Conservation (phyloP, 2,113 vertebrate genomes). For the Neolamprologus caudopunctatus region DNA sequence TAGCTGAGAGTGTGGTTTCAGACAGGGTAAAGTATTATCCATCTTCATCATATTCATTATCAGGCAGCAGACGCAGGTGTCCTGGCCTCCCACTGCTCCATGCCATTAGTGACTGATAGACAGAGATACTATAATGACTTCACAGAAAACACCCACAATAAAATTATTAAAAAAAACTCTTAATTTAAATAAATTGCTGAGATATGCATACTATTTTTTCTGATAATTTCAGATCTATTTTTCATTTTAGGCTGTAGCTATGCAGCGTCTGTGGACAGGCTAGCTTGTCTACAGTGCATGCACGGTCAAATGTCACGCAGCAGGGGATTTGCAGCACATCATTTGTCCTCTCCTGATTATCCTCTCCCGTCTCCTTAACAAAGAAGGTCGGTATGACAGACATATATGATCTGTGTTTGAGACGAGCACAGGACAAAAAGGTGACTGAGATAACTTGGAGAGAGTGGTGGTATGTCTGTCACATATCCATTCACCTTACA, state of each 20-base stretch:
- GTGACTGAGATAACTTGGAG: conserved; percentile 4
- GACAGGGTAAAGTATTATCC: conserved; percentile 54
- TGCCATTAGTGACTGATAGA: conserved; percentile 58
- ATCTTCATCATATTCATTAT: conserved; percentile 72
- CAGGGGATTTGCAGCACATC: conserved; percentile 23
- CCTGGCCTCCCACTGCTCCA: conserved; percentile 49
- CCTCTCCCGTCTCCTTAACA: conserved; percentile 53
- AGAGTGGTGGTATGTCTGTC: conserved; percentile 13
- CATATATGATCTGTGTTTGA: neutral
- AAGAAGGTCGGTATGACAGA: conserved; percentile 27
- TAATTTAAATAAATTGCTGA: neutral
- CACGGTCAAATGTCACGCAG: conserved; percentile 38
- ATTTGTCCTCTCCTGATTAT: conserved; percentile 47
- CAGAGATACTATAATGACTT: conserved; percentile 20
- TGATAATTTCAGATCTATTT: neutral
- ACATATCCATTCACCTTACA: conserved; percentile 10
- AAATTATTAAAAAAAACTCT: neutral
- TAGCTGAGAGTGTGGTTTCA: conserved; percentile 39
- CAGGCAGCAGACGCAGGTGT: conserved; percentile 58
- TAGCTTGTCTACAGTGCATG: neutral
- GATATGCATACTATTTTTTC: neutral
- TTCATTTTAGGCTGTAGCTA: neutral
- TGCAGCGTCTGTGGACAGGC: neutral
- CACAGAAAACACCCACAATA: neutral
- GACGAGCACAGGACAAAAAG: neutral